Evolutionary conservation across 2,113 vertebrate genomes (phyloP).

Genomic region (Hirundichthys speculiger): DNA sequence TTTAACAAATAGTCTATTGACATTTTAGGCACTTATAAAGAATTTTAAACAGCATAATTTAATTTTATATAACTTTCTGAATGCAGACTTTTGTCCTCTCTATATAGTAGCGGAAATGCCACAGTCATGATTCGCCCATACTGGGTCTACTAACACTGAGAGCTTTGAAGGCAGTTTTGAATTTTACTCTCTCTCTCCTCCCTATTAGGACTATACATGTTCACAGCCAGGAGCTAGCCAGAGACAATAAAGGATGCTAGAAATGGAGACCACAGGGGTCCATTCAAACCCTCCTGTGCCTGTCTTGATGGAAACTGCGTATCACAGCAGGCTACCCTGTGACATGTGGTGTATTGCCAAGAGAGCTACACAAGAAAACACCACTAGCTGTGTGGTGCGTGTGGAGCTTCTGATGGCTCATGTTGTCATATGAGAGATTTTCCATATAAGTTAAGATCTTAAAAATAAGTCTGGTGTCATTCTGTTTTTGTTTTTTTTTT

Average conservation of each 20-base stretch:
- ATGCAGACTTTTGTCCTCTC: constrained; percentile 26
- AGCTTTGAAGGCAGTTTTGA: constrained; percentile 31
- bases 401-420: neutral
- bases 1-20: constrained; percentile 33
- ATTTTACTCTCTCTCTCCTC: constrained; percentile 6
- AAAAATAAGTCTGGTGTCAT: neutral
- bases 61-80: constrained; percentile 32
- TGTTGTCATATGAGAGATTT: neutral
- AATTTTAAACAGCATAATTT: constrained; percentile 53
- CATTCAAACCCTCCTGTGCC: constrained; percentile 38
- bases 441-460: neutral
- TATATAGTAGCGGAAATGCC: constrained; percentile 21
- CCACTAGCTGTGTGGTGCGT: constrained; percentile 5
- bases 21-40: constrained; percentile 30
- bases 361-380: constrained; percentile 19
- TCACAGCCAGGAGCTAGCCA: constrained; percentile 9
- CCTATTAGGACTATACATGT: neutral
- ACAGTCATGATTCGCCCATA: constrained; percentile 8
- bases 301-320: constrained; percentile 44
- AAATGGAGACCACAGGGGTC: constrained; percentile 40
- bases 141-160: constrained; percentile 1
- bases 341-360: constrained; percentile 12
- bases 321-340: constrained; percentile 53
- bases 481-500: neutral
- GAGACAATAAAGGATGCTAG: constrained; percentile 26